Base-by-base conservation (phyloP, 2,113 vertebrate genomes). In the Nesoenas mayeri region DNA sequence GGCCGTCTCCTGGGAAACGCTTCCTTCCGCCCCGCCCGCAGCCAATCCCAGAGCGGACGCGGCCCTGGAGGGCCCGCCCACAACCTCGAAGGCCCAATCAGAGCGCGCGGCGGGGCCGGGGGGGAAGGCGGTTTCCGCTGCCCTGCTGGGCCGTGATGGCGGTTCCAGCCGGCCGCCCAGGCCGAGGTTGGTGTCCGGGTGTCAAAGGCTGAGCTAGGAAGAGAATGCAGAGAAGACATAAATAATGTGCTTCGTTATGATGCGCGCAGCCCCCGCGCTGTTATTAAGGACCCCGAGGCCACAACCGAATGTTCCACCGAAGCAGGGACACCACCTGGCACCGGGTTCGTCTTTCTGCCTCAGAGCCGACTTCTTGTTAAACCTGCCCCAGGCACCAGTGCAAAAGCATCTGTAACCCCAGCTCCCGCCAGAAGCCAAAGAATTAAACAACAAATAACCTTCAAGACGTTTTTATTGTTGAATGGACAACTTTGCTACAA, bases 1-100 rank as follows among this genome's bases (percentile, higher is more conserved):
- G 22, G 29, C 81, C 69, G 96, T 95, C 75, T 82, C 96, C 96
- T 2, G 12, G 96, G 93, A 16, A 95, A 96, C 95, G 29, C 65
- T 74, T 66, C 42, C 87, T 95, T 95, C 96, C 93, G 91, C 28
- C 15, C 32, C 13, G 13, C 26, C 21, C 31, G 12, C 72, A 70
- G 90, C 83, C 96, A 78, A 85, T 80, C 40, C 6, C 2, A 19
- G 34, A 38, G 19, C 61, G 32, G 17, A 18, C 7, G 2, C 6
- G 2, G 34, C 10, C 0, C 12, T 18, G 1, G 6, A 8, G 21
- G 11, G 38, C 42, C 89, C 86, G 53, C 91, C 85, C 82, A 6
- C 51, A 3, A 2, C 2, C 6, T 40, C 3, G 7, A 11, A 2
- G 7, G 12, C 0, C 89, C 94, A 94, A 94, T 96, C 48, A 44